A percentile compares a stretch with the other conserved stretches of the same genome.
Conservation (phyloP, 2,888 invertebrate species). For the Crocallis elinguaria region DNA sequence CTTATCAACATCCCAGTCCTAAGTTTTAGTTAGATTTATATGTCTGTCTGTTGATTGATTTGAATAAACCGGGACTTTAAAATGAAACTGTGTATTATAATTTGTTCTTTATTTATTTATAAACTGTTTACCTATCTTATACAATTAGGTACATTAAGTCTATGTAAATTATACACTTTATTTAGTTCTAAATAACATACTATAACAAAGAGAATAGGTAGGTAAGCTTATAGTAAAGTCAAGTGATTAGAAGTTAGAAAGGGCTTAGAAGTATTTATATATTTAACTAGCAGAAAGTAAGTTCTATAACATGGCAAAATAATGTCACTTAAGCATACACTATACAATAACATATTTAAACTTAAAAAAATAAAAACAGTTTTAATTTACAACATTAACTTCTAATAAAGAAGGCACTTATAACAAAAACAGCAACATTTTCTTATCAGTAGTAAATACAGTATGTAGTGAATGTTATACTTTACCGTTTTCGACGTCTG, state of each 20-base stretch:
- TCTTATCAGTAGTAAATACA: not conserved
- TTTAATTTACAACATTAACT: not conserved
- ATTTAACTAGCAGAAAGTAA: too few relatives aligned
- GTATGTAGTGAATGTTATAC: not conserved
- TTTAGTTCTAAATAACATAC: too few relatives aligned
- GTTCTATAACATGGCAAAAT: not conserved
- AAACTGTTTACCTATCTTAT: not conserved
- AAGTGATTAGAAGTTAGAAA: too few relatives aligned
- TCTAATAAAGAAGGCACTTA: not conserved
- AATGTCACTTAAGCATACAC: not conserved
- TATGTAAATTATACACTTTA: too few relatives aligned
- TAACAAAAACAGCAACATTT: not conserved
- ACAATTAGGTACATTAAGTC: too few relatives aligned
- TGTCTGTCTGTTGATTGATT: not conserved
- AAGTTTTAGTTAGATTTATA: slow-evolving; percentile 1
- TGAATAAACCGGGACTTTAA: too few relatives aligned
- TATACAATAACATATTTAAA: not conserved
- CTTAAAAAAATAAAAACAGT: not conserved
- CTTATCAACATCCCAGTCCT: slow-evolving; percentile 36
- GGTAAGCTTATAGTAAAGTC: not conserved
- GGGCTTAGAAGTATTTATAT: too few relatives aligned
- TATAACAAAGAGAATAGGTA: not conserved
- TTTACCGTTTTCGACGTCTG: not conserved
- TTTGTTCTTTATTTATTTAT: not conserved
- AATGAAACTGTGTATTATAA: not conserved